Evolutionary conservation across 2,888 invertebrate species (phyloP).

Genomic region (Onchidella celtica): DNA sequence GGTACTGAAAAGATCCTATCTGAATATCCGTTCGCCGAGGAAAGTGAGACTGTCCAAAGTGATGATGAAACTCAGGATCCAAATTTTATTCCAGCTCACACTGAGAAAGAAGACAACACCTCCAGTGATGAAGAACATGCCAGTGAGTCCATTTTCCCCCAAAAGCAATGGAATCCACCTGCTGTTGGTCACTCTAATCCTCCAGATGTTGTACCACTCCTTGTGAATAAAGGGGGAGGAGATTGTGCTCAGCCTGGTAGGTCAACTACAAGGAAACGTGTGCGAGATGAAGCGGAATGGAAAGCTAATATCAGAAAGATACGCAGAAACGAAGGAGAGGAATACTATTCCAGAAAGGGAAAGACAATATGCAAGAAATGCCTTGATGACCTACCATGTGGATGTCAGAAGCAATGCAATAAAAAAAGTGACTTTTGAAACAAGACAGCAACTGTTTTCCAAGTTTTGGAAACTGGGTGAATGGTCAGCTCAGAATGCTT

Average conservation of each 20-base stretch:
- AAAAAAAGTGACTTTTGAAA: neutral
- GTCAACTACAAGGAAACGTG: neutral
- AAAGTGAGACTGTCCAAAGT: no score
- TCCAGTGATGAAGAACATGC: no score
- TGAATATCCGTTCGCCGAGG: no score
- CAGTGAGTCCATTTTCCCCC: no score
- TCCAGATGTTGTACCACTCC: no score
- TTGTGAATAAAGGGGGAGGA: neutral
- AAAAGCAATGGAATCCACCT: no score
- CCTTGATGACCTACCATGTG: neutral
- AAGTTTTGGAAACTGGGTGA: constrained; percentile 19
- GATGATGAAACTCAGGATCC: no score
- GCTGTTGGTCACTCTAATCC: no score
- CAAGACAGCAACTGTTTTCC: constrained; percentile 6
- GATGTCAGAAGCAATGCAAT: constrained; percentile 1
- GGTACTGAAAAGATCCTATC: no score
- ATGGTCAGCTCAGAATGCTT: constrained; percentile 23
- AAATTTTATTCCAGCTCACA: no score
- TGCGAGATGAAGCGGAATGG: constrained; percentile 8
- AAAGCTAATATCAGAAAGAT: neutral
- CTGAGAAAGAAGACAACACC: no score
- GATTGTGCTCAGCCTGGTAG: neutral
- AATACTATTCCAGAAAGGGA: neutral
- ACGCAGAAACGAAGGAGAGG: neutral
- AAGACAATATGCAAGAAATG: neutral